Base-by-base conservation (phyloP, 2,797 vertebrate species). In the Neosilurus mollespiculum region DNA sequence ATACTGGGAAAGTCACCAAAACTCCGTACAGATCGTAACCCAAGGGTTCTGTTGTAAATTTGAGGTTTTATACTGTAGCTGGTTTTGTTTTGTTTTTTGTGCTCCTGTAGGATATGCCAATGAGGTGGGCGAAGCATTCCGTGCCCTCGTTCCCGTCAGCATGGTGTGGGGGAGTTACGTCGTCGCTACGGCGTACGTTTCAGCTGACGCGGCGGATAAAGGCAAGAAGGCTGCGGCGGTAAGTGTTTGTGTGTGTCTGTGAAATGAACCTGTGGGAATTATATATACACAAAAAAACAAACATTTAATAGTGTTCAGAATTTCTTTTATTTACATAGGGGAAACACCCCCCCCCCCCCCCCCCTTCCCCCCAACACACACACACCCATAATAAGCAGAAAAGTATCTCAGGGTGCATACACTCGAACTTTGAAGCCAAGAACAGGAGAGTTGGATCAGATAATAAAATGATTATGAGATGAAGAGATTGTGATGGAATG, bases 51-150 rank as follows among this genome's bases (percentile, higher is more conserved):
- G 20, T 53, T n/a, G 4, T 24, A 24, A 14, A 3, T 54, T 51
- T 51, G 69, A 53, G 15, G 20, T 72, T 54, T 72, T 15, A 30
- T 20, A 2, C 37, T 43, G 43, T 43, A 43, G 43, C 43, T 58
- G 24, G 3, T 11, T 4, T 7, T 85, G 61, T 61, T 67, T n/a
- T 81, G 59, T 26, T 78, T 82, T 85, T 64, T 87, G 18, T 88
- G 56, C 81, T 9, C 30, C 81, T n/a, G 16, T 90, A 99, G 98
- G 98, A 80, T 99, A 99, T 0, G 95, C 98, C 88, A 99, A 99
- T 0, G 98, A 99, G 87, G 97, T 99, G 9, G 98, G 98, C 0
- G 98, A 99, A 90, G 95, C 98, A 0, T 99, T 99, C 87, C 95
- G 98, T 0, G 94, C 97, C 0, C 88, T 98, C 83, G 96, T 98